Base-by-base conservation (phyloP, 2,797 vertebrate genomes). In the Ctenochaetus hawaiiensis region DNA sequence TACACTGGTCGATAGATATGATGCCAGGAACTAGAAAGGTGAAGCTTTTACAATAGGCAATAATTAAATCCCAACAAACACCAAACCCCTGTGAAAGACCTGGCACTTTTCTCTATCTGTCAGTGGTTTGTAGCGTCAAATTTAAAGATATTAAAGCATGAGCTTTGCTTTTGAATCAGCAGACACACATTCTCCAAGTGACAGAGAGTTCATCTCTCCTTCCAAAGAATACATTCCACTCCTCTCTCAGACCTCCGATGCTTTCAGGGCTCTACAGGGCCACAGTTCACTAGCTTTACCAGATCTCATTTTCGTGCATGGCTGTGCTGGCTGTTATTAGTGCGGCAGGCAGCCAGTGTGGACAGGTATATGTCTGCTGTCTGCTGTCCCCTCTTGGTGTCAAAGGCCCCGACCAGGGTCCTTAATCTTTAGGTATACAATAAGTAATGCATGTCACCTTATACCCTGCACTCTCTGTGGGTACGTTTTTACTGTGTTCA, bases 201-300 rank as follows among this genome's bases (percentile, higher is more conserved):
- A 87, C 85, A 68, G 63, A 44, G 72, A 81, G 75, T 70, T 90
- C 81, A 86, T 64, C 58, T 70, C 47, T 72, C 65, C 80, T 78
- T 90, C 79, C 87, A 88, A 92, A 89, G 81, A 84, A 86, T 67
- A 92, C 89, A 94, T 93, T 94, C 91, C 84, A 86, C 86, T 87
- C 83, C 77, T 83, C 77, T 83, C 84, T 85, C 83, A 84, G 87
- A 87, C 83, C 90, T 86, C 43, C 78, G 84, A 85, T 85, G 80
- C 80, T 87, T 73, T 77, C 78, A 84, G 84, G 77, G 69, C 75
- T 84, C 77, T 43, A 52, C 69, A 44, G 56, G 78, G 77, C 78
- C 60, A 80, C 87, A 81, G 67, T 86, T 84, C 77, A 78, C 83
- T 34, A 73, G 72, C 75, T 83, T 82, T 75, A 85, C 80, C 76